A percentile compares a stretch with the other conserved stretches of the same genome.
These are phyloP conservation scores for Thomomys bottae DNA, from an alignment of 2,113 vertebrate species.

Conservation along the genomic window DNA sequence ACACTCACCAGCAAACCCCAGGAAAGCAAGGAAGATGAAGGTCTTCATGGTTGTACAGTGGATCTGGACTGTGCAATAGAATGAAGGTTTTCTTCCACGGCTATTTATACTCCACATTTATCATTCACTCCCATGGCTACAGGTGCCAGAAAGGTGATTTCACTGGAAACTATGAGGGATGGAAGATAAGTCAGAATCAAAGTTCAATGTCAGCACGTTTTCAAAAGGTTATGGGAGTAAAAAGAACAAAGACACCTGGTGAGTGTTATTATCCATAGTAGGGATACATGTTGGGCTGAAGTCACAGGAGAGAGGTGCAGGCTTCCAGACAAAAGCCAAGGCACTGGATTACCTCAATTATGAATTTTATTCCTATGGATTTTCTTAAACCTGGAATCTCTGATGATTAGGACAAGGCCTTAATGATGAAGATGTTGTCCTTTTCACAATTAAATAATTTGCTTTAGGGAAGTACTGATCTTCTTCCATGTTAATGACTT, in stretches of 20 bases:
- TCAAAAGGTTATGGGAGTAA: slow-evolving; percentile 52
- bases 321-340: not conserved
- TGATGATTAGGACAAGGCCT: too few species aligned
- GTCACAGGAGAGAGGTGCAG: too few species aligned
- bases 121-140: not conserved
- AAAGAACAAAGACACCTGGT: slow-evolving; percentile 11
- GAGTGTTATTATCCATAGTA: not conserved
- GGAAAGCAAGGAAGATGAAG: slow-evolving; percentile 52
- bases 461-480: not conserved
- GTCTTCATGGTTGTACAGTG: slow-evolving; percentile 55
- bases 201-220: slow-evolving; percentile 21
- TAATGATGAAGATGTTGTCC: not conserved
- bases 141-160: not conserved
- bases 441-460: not conserved
- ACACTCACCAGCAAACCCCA: slow-evolving; percentile 64
- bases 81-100: not conserved
- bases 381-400: not conserved
- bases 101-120: slow-evolving; percentile 37
- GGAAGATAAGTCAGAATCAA: not conserved
- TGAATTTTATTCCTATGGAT: not conserved
- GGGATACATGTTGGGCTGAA: not conserved
- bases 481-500: not conserved
- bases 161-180: not conserved
- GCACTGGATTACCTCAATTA: not conserved
- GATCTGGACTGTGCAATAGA: not conserved